Base-by-base conservation (phyloP, 2,797 vertebrate genomes). In the Etheostoma nigrum region DNA sequence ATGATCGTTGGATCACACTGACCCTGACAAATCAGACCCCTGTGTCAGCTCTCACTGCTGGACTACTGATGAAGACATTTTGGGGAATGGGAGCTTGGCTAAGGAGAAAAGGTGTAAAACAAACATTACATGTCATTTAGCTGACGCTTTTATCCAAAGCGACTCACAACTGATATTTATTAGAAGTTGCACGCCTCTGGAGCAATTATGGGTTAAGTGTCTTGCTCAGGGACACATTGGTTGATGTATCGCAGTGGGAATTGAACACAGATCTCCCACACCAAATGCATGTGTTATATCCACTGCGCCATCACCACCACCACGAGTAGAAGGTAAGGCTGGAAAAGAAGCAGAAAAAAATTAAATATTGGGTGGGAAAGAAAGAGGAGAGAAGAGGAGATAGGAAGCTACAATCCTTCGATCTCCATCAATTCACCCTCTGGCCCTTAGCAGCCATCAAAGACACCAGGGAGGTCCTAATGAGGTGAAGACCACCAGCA, bases 21-120 rank as follows among this genome's bases (percentile, higher is more conserved):
- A 90, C 86, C 90, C 89, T 87, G 87, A 93, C 87, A 91, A 93
- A 93, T 92, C 86, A 90, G 86, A 87, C 76, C 83, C 74, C 75
- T 68, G 72, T 85, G 91, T 89, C 88, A 88, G 81, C 70, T 83
- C 87, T 84, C 78, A 57, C 82, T 73, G 78, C 65, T 82, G 64
- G 83, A 79, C 72, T 51, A 68, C 69, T 73, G 69, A 80, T 69
- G 25, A 70, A 73, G 77, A 86, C 67, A 69, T 80, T 58, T 55
- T 57, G 7, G 25, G 44, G 16, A 64, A 63, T 14, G 19, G 48
- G 51, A 53, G 53, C 12, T 19, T 14, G 33, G 9, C n/a, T 44
- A 36, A 21, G 33, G 36, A 53, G 47, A 78, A 66, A 54, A 51
- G 16, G 27, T 70, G 25, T 13, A 66, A 42, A 33, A 30, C 30